A percentile compares a stretch with the other conserved stretches of the same genome.
Conservation (phyloP, 2,113 vertebrate species). For the Himantopus leucocephalus region DNA sequence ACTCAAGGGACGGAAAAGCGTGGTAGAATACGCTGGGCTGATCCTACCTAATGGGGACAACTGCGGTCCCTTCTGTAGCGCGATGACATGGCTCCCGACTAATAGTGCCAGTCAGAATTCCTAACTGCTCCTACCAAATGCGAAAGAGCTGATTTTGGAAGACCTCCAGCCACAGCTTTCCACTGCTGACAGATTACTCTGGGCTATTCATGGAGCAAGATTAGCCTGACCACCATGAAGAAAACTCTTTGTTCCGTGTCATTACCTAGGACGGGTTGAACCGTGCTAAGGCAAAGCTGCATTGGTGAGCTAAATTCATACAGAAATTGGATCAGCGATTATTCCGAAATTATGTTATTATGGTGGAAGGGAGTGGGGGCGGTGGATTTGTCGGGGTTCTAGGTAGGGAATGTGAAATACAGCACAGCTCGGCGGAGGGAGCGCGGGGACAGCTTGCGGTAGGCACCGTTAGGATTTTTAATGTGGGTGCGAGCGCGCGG, state of each 20-base stretch:
- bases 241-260: constrained; percentile 70
- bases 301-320: constrained; percentile 50
- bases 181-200: constrained; percentile 72
- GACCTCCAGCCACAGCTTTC: constrained; percentile 75
- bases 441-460: background rate
- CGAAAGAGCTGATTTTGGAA: constrained; percentile 70
- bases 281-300: constrained; percentile 46
- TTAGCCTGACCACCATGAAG: constrained; percentile 73
- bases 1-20: background rate
- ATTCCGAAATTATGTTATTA: constrained; percentile 37
- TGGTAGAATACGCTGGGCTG: background rate
- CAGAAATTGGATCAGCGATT: constrained; percentile 47
- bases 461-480: constrained; percentile 6
- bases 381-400: constrained; percentile 43
- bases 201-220: constrained; percentile 73
- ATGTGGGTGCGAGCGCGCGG: background rate
- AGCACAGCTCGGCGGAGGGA: background rate
- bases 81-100: constrained; percentile 59
- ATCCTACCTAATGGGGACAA: constrained; percentile 49
- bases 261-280: constrained; percentile 68
- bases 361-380: background rate
- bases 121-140: constrained; percentile 74
- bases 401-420: constrained; percentile 22
- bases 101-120: constrained; percentile 77
- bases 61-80: background rate